These are phyloP conservation scores for Leptodactylus fuscus DNA, from an alignment of 2,113 vertebrate species.

Conservation along the genomic window DNA sequence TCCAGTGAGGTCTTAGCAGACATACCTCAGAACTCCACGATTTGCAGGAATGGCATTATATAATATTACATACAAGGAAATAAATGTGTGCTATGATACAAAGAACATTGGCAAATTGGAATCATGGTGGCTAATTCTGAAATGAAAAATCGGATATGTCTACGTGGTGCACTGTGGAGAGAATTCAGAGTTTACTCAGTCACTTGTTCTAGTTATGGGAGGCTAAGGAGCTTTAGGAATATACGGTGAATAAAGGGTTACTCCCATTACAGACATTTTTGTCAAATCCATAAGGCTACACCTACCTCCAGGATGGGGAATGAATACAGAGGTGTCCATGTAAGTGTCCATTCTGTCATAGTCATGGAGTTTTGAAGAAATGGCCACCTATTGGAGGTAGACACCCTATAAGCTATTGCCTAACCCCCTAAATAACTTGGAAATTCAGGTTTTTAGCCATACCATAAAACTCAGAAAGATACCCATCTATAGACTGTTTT, in stretches of 20 bases:
- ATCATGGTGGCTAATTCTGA: background rate
- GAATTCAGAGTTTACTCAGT: background rate
- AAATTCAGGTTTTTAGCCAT: too few relatives aligned
- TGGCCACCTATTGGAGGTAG: too few relatives aligned
- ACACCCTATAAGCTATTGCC: too few relatives aligned
- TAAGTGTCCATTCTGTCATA: too few relatives aligned
- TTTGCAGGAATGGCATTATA: background rate
- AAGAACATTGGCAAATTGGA: background rate
- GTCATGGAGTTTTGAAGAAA: too few relatives aligned
- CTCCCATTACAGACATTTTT: background rate
- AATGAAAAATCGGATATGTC: background rate
- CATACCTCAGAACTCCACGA: background rate
- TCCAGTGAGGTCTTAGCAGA: background rate
- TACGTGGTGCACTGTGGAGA: background rate
- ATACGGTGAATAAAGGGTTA: background rate
- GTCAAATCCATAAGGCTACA: too few relatives aligned
- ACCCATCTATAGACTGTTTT: too few relatives aligned
- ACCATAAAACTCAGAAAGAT: too few relatives aligned
- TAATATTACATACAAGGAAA: background rate
- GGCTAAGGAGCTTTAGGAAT: background rate
- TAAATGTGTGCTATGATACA: conserved; percentile 7
- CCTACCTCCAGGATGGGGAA: background rate
- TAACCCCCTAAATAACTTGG: too few relatives aligned
- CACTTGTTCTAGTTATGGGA: background rate
- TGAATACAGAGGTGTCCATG: background rate